Base-by-base conservation (phyloP, 2,888 invertebrate species). In the Aromia moschata region DNA sequence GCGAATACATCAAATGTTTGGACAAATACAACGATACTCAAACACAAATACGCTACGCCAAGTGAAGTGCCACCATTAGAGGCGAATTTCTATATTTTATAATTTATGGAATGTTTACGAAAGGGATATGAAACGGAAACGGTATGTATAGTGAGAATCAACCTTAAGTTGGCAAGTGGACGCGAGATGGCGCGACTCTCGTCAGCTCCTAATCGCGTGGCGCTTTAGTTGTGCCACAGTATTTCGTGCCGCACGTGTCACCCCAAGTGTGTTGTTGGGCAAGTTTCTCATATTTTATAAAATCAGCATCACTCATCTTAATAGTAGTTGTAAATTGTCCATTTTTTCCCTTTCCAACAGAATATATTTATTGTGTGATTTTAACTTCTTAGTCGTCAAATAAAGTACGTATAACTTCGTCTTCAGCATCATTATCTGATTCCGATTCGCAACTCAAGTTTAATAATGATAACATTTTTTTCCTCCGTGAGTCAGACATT, bases 381-480 rank as follows among this genome's bases (percentile, higher is more conserved):
- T 49, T 36, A 18, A 31, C 18, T 17, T 49, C 16, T 17, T 49
- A 49, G 36, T 5, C 16, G 36, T 12, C 11, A 36, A 36, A 36
- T 49, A 47, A 25, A 25, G 25, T 7, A 25, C 3, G 7, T 5
- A 7, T n/a, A n/a, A n/a, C n/a, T 25, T 25, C 25, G 25, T 25
- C 25, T 25, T 25, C 25, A 25, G 25, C 25, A 25, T 25, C 25
- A 25, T 25, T 11, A 33, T 47, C 47, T 5, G 47, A 36, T 37
- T 47, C 47, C 36, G 37, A 47, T 47, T 47, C 18, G 11, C 33
- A 47, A 47, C 16, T 47, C 16, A 47, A 45, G 45, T 45, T 45
- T 10, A 45, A 33, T 11, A 46, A 46, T n/a, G 31, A 46, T 15
- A 46, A 46, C 7, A 7, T 5, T 25, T 46, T 11, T 46, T 46